Conservation (phyloP, 2,113 vertebrate genomes). For the Eurypyga helias region DNA sequence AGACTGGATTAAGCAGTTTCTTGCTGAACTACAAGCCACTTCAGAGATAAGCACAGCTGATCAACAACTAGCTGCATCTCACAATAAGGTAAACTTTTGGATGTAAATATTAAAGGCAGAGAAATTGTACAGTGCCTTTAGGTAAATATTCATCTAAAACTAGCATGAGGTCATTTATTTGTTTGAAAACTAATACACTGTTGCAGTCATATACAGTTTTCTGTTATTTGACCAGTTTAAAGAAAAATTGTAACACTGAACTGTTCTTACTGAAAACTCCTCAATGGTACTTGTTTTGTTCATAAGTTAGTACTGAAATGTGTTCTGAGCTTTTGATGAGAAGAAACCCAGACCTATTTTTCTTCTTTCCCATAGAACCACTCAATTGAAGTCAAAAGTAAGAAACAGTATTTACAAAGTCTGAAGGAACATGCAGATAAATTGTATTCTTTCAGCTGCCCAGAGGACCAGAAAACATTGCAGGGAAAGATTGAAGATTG, state of each 20-base stretch:
- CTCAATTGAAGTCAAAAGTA: constrained; percentile 72
- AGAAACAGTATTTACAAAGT: constrained; percentile 67
- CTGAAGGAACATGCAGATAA: constrained; percentile 79
- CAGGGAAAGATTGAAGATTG: constrained; percentile 86
- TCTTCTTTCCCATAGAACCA: constrained; percentile 80
- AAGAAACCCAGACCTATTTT: neutral
- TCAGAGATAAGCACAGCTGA: constrained; percentile 84
- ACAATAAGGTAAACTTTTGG: constrained; percentile 83
- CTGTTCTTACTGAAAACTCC: neutral
- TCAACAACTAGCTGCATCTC: constrained; percentile 75
- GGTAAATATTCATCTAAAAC: neutral
- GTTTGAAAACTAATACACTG: neutral
- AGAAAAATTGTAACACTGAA: neutral
- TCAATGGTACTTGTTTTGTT: neutral
- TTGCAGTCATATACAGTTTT: neutral
- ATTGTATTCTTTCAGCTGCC: constrained; percentile 75
- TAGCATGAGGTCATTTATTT: neutral
- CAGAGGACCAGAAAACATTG: constrained; percentile 82
- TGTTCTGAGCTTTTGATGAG: neutral
- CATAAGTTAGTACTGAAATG: neutral
- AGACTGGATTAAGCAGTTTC: constrained; percentile 88
- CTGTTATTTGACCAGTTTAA: neutral
- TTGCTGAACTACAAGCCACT: constrained; percentile 82
- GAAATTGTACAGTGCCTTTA: neutral
- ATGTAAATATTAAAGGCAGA: neutral